Base-by-base conservation (phyloP, 2,888 invertebrate genomes). In the Athripsodes cinereus region DNA sequence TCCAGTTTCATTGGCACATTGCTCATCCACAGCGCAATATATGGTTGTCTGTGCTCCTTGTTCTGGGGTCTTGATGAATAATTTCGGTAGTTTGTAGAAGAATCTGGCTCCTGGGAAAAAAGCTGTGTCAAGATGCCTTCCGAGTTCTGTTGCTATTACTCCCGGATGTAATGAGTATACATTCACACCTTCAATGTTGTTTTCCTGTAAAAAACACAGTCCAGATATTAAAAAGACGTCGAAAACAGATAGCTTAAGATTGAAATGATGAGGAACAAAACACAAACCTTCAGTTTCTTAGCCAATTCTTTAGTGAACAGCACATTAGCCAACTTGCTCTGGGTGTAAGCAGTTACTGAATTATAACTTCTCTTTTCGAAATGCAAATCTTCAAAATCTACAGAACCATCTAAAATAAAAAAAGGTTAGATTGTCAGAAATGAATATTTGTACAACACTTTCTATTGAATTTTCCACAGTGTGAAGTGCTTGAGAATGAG, bases 11-110 rank as follows among this genome's bases (percentile, higher is more conserved):
- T 75, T 69, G 0, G 72, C 81, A 60, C 81, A 81, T 16, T 80
- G 73, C 57, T 86, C 84, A 60, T 85, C 83, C 0, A 87, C 73
- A 0, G 86, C 80, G 67, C 88, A 89, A 68, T 87, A 81, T 57
- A 91, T 76, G 1, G 82, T 79, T 0, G 89, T 88, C 72, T 90
- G 89, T 0, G 90, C 88, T 11, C 90, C 90, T 68, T 84, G 82
- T 62, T 74, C 74, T 0, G 84, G 78, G 1, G 78, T 79, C 68
- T 85, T 82, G 22, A 82, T 67, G 65, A 84, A 80, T 50, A 67
- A 64, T 1, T 68, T 62, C 1, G 81, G 35, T 62, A 71, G 66
- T 44, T 72, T 65, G 64, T 71, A 73, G 1, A 69, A 19, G 69
- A 72, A 74, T 0, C 70, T 66, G 6, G 71, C 66, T 0, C 75